Base-by-base conservation (phyloP, 2,113 vertebrate species). In the Ageneiosus marmoratus region DNA sequence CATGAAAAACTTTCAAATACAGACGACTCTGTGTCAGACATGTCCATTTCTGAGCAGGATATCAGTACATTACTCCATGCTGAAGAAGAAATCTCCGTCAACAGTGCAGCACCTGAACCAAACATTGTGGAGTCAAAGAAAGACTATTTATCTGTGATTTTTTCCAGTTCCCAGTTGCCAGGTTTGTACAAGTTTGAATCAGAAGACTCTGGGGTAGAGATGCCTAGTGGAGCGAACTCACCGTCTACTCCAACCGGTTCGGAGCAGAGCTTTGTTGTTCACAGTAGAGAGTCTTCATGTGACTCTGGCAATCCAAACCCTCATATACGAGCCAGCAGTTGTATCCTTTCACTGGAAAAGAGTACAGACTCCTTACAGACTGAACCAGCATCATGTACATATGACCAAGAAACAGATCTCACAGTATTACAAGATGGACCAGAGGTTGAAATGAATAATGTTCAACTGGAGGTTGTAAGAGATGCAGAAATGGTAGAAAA, bases 201-300 rank as follows among this genome's bases (percentile, higher is more conserved):
- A 0, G 96, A 97, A 86, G 96, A 96, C 89, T 97, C 96, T 0
- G 96, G 96, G 12, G 95, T 96, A 79, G 96, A 96, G 86, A 85
- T 97, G 82, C 93, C 95, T 9, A 96, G 95, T 0, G 95, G 95
- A 11, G 94, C 95, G 0, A 94, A 96, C 87, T 96, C 96, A 76
- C 95, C 95, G 0, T 96, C 95, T 24, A 96, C 95, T 0, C 96
- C 94, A 0, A 95, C 92, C 0, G 91, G 92, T 65, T 97, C 96
- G 0, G 95, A 96, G 85, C 94, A 97, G 89, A 97, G 95, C 86
- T 96, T 97, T 91, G 93, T 94, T 22, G 93, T 97, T 65, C 95
- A 95, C 89, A 96, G 94, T 48, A 93, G 96, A 81, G 94, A 95
- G 78, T 94, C 95, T 0, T 96, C 96, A 56, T 95, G 94, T 85